Conservation (phyloP, 2,888 invertebrate species). For the Muscina levida region DNA sequence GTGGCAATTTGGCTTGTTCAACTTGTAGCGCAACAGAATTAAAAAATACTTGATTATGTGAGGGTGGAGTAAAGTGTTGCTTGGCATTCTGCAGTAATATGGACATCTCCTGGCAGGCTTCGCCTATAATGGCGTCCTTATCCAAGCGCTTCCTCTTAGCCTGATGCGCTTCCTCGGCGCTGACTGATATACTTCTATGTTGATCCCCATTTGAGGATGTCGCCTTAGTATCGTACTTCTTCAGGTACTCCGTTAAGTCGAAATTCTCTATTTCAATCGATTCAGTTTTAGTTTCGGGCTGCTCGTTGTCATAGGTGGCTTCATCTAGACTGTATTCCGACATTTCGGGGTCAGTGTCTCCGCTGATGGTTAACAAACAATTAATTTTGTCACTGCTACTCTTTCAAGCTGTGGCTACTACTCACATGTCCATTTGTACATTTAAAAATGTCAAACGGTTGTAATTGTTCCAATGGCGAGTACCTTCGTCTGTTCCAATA, state of each 20-base stretch:
- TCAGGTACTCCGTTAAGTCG: slow-evolving; percentile 60
- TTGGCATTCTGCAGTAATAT: slow-evolving; percentile 55
- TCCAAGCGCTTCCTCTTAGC: slow-evolving; percentile 50
- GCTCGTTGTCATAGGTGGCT: neutral
- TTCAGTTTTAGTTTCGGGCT: neutral
- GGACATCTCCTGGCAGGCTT: slow-evolving; percentile 57
- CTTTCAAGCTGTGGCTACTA: neutral
- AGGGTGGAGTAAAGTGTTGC: slow-evolving; percentile 59
- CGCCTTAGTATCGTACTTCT: slow-evolving; percentile 50
- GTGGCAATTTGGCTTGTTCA: slow-evolving; percentile 56
- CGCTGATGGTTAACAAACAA: neutral
- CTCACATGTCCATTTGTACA: neutral
- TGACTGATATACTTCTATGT: slow-evolving; percentile 1
- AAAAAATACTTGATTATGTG: slow-evolving; percentile 59
- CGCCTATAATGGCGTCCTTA: slow-evolving; percentile 53
- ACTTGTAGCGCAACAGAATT: slow-evolving; percentile 57
- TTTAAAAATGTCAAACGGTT: slow-evolving; percentile 10
- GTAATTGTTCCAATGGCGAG: slow-evolving; percentile 2
- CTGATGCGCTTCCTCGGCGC: neutral
- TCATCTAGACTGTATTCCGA: neutral
- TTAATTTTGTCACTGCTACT: neutral
- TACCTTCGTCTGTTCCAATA: no score
- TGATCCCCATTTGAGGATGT: no score
- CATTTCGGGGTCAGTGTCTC: neutral
- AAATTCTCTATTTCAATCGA: slow-evolving; percentile 61